Percentiles rank a stretch among this genome's conserved stretches.
Conservation (phyloP, 1,140 invertebrate species). For the Ceratitis capitata region DNA sequence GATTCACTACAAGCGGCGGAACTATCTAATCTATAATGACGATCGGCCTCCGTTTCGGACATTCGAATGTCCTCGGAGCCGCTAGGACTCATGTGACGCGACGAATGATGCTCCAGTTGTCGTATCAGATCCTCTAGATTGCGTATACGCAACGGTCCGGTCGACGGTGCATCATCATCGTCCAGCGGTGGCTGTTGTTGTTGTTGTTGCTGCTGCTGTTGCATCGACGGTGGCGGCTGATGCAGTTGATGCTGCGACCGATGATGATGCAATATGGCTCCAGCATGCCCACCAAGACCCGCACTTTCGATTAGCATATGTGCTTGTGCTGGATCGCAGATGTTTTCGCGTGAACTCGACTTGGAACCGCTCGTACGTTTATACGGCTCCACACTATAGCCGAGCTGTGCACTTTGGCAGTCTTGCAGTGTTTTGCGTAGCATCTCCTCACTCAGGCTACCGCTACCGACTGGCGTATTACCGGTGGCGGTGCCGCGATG, state of each 20-base stretch:
- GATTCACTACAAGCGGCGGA: conserved; percentile 80
- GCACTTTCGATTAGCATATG: conserved; percentile 64
- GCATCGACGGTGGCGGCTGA: conserved; percentile 56
- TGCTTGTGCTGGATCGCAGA: conserved; percentile 70
- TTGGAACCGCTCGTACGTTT: conserved; percentile 71
- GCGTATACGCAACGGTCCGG: conserved; percentile 82
- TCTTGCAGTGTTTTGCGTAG: conserved; percentile 75
- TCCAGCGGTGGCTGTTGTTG: conserved; percentile 63
- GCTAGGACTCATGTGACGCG: conserved; percentile 87
- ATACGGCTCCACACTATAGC: conserved; percentile 70
- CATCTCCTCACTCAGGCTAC: conserved; percentile 71
- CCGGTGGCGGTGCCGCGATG: conserved; percentile 72
- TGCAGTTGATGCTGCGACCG: conserved; percentile 61
- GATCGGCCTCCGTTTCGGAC: conserved; percentile 90
- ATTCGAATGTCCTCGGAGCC: conserved; percentile 91
- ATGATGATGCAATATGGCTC: conserved; percentile 59
- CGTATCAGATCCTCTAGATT: conserved; percentile 91
- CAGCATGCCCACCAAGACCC: conserved; percentile 48
- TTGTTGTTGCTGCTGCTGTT: conserved; percentile 50
- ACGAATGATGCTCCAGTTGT: conserved; percentile 88
- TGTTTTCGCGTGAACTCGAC: conserved; percentile 69
- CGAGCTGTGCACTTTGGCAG: conserved; percentile 66
- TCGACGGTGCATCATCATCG: conserved; percentile 76
- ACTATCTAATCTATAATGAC: conserved; percentile 85
- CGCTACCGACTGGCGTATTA: conserved; percentile 71